Evolutionary conservation across 2,888 invertebrate genomes (phyloP).

Genomic region (Trilocha varians): DNA sequence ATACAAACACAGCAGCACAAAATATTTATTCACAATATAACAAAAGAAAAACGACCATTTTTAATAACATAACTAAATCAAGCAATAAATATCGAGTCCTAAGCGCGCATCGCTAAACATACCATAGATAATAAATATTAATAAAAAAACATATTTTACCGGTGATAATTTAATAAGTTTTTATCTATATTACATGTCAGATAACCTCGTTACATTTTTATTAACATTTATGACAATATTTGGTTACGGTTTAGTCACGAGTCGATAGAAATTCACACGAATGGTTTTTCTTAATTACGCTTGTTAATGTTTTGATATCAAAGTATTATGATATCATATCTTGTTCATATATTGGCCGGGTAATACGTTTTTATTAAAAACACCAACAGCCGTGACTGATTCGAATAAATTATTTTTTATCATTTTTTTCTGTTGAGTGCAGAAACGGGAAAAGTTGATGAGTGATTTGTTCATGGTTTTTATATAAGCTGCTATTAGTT

Average conservation of each 20-base stretch:
- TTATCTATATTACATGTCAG: not conserved
- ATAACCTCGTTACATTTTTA: not conserved
- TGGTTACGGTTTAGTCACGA: not conserved
- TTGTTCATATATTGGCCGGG: conserved; percentile 4
- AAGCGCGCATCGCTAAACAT: not conserved
- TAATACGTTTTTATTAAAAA: conserved; percentile 21
- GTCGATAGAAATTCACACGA: no score
- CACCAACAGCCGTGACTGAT: conserved; percentile 14
- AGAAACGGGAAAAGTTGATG: no score
- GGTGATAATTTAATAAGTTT: not conserved
- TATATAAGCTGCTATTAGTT: no score
- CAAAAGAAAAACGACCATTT: not conserved
- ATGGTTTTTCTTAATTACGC: not conserved
- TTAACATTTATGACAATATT: not conserved
- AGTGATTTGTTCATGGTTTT: no score
- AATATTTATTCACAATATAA: no score
- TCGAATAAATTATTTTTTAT: not conserved
- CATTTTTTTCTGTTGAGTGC: not conserved
- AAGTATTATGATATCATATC: not conserved
- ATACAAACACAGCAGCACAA: no score
- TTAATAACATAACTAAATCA: no score
- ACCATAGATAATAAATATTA: not conserved
- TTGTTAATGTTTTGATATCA: not conserved
- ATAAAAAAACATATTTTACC: not conserved
- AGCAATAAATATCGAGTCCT: no score